phyloP scores from a whole-genome alignment of 2,888 invertebrate genomes.

The Rutpela maculata region DNA sequence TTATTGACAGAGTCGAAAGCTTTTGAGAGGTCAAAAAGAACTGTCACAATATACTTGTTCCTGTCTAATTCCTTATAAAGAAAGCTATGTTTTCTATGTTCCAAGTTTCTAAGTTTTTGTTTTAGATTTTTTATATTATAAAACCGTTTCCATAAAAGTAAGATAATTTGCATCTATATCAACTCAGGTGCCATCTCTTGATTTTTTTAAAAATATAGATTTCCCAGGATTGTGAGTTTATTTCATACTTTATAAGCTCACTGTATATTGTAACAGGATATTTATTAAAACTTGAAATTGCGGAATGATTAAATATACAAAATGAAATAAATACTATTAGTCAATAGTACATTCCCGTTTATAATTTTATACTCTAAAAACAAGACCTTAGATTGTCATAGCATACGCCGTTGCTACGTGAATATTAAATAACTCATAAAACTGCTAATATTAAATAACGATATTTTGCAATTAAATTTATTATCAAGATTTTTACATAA shows the following conservation, averaged over 20 bases:
- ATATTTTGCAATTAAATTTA: background rate
- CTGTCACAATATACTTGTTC: too few relatives aligned
- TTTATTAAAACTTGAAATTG: background rate
- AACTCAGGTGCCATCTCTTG: too few relatives aligned
- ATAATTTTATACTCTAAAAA: slow-evolving; percentile 2
- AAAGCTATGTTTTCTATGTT: too few relatives aligned
- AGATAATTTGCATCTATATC: too few relatives aligned
- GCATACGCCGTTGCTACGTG: background rate
- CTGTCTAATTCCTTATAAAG: too few relatives aligned
- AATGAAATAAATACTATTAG: background rate
- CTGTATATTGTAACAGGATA: background rate
- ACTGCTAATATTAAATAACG: background rate
- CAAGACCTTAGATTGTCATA: background rate
- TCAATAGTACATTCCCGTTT: background rate
- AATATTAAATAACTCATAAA: background rate
- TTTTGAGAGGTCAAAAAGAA: too few relatives aligned
- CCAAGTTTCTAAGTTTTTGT: too few relatives aligned
- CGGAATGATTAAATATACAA: background rate
- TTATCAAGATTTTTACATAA: slow-evolving; percentile 19
- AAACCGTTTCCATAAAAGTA: too few relatives aligned
- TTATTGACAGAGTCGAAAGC: too few relatives aligned
- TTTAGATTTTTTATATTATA: too few relatives aligned
- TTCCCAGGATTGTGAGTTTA: too few relatives aligned
- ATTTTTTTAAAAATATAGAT: too few relatives aligned
- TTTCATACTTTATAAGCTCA: background rate